These are phyloP conservation scores for Brachypterus glaber DNA, from an alignment of 2,888 invertebrate species.

Conservation along the genomic window DNA sequence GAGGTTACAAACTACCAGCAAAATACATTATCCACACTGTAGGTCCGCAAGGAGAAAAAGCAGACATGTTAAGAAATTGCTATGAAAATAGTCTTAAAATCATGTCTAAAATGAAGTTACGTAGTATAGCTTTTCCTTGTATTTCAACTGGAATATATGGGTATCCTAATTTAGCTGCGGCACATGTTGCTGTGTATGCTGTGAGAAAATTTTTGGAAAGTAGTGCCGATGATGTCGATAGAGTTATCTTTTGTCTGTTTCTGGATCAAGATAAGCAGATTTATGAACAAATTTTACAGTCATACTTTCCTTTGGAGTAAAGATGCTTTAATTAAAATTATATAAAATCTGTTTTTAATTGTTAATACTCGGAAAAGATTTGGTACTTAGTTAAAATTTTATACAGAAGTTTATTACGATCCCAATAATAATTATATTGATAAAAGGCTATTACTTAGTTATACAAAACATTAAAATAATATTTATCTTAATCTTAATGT, in stretches of 20 bases:
- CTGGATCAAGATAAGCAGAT: conserved; percentile 59
- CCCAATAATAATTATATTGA: too few species aligned
- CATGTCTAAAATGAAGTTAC: conserved; percentile 47
- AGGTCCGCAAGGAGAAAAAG: conserved; percentile 69
- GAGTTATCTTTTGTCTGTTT: conserved; percentile 75
- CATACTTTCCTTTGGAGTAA: conserved; percentile 57
- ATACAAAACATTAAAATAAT: too few species aligned
- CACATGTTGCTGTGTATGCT: conserved; percentile 60
- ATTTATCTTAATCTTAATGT: too few species aligned
- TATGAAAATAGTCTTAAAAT: conserved; percentile 59
- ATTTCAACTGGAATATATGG: conserved; percentile 89
- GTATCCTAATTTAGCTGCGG: conserved; percentile 71
- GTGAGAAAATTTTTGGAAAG: conserved; percentile 56
- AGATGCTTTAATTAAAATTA: too few species aligned
- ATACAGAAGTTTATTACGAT: too few species aligned
- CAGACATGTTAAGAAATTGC: conserved; percentile 54
- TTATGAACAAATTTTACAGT: conserved; percentile 60
- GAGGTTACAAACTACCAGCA: conserved; percentile 72
- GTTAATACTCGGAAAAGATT: too few species aligned
- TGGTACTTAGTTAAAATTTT: too few species aligned
- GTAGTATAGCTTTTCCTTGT: conserved; percentile 75
- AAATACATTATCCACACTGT: conserved; percentile 87
- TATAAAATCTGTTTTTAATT: too few species aligned
- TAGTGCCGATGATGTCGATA: conserved; percentile 48
- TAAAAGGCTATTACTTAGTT: too few species aligned